A percentile compares a stretch with the other conserved stretches of the same genome.
These are phyloP conservation scores for Asarcornis scutulata DNA, from an alignment of 2,113 vertebrate species.

Conservation along the genomic window DNA sequence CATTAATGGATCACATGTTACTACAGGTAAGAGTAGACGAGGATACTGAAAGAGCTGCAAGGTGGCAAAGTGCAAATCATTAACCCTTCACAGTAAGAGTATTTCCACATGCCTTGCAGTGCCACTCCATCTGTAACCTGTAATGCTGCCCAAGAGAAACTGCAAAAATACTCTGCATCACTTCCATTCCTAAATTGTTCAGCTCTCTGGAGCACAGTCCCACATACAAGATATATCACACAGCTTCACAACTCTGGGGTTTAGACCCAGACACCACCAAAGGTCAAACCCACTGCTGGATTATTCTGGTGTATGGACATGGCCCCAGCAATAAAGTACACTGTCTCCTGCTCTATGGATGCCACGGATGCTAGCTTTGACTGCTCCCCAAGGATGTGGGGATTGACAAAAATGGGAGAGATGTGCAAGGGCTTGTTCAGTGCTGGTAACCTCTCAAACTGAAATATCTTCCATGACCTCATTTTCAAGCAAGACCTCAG, in stretches of 20 bases:
- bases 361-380: not conserved
- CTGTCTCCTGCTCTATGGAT: not conserved
- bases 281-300: not conserved
- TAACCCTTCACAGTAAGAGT: rapidly evolving
- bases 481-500: not conserved
- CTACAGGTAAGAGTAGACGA: not conserved
- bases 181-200: not conserved
- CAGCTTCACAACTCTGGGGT: not conserved
- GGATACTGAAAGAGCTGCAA: rapidly evolving
- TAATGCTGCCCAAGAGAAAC: rapidly evolving
- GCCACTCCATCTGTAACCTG: rapidly evolving
- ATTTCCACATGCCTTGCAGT: not conserved
- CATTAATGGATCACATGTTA: rapidly evolving
- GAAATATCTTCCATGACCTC: not conserved
- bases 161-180: rapidly evolving
- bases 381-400: not conserved
- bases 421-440: not conserved
- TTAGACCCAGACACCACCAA: not conserved
- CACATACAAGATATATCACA: not conserved
- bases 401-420: not conserved
- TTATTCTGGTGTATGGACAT: not conserved
- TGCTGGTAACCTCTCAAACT: not conserved
- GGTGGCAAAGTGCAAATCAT: rapidly evolving
- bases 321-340: not conserved
- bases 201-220: not conserved